Percentiles rank a stretch among this genome's conserved stretches.
phyloP scores from a whole-genome alignment of 2,113 vertebrate genomes.

The Phycodurus eques region DNA sequence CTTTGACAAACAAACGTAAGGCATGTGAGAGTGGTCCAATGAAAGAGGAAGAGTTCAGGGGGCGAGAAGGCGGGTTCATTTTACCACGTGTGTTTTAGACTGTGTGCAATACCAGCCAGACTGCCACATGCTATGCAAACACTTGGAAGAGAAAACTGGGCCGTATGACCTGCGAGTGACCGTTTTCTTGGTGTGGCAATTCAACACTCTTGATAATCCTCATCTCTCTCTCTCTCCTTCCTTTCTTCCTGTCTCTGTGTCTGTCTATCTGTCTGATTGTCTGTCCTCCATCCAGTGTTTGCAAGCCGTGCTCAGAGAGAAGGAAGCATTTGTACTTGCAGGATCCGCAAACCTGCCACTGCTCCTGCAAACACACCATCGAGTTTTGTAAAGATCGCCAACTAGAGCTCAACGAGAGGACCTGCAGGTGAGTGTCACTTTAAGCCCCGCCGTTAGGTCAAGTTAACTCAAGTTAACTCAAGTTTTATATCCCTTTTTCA shows the following conservation, averaged over 20 bases:
- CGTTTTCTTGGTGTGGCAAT: slow-evolving; percentile 24
- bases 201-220: slow-evolving; percentile 42
- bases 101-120: slow-evolving; percentile 30
- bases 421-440: slow-evolving; percentile 81
- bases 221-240: slow-evolving; percentile 19
- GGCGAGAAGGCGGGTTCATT: slow-evolving; percentile 25
- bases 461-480: too few species aligned
- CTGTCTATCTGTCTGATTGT: slow-evolving; percentile 56
- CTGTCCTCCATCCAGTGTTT: slow-evolving; percentile 80
- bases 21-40: slow-evolving; percentile 15
- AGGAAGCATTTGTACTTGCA: slow-evolving; percentile 95
- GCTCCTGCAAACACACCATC: slow-evolving; percentile 97
- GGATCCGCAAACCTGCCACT: slow-evolving; percentile 94
- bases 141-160: slow-evolving; percentile 21
- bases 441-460: neutral
- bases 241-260: neutral
- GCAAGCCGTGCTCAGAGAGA: slow-evolving; percentile 92
- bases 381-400: slow-evolving; percentile 94
- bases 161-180: slow-evolving; percentile 19
- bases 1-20: slow-evolving; percentile 35
- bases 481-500: too few species aligned
- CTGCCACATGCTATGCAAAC: slow-evolving; percentile 30
- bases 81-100: slow-evolving; percentile 32
- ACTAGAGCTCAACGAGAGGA: slow-evolving; percentile 98
- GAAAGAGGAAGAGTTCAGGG: slow-evolving; percentile 15